phyloP scores from a whole-genome alignment of 2,113 vertebrate species.

The Trogon melanurus region DNA sequence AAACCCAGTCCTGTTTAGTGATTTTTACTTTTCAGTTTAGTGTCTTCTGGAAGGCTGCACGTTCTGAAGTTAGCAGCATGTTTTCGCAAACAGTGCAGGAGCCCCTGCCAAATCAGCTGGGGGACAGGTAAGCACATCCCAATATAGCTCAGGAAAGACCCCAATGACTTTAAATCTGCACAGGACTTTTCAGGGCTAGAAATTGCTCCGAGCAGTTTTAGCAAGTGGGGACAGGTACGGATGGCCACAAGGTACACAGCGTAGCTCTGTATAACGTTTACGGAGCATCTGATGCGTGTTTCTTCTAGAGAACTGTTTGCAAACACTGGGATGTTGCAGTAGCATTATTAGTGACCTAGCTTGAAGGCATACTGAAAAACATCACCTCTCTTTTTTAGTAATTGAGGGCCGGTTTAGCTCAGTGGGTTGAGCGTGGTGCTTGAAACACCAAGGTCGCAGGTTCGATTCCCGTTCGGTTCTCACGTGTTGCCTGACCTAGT shows the following conservation, averaged over 20 bases:
- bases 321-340: background rate
- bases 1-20: no score
- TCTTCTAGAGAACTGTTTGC: background rate
- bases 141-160: background rate
- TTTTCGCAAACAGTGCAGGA: no score
- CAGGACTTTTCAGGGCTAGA: background rate
- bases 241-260: background rate
- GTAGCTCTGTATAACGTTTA: fast-evolving
- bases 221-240: background rate
- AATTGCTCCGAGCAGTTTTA: background rate
- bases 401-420: no score
- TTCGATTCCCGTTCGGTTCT: no score
- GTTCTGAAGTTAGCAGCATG: no score
- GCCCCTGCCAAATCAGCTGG: background rate
- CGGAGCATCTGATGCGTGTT: background rate
- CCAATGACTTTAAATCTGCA: background rate
- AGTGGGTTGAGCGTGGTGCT: no score
- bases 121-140: background rate
- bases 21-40: no score
- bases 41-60: no score
- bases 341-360: background rate
- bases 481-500: no score
- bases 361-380: background rate
- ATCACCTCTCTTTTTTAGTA: background rate
- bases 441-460: no score